A percentile compares a stretch with the other conserved stretches of the same genome.
Conservation (phyloP, 2,888 invertebrate species). For the Diadegma fenestrale region DNA sequence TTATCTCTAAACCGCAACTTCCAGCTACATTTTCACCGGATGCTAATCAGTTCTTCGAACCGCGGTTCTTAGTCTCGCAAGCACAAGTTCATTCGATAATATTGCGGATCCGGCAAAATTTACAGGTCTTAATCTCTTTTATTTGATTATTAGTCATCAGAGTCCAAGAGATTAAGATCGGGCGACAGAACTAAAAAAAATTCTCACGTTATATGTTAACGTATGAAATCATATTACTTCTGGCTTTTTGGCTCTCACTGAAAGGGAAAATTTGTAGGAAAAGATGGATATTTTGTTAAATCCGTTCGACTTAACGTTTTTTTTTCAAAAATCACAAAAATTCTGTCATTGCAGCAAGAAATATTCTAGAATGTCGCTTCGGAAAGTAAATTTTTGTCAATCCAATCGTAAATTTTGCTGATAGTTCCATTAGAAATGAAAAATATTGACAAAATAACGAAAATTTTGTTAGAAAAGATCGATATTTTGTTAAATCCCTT, state of each 20-base stretch:
- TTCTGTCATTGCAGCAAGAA: too few relatives aligned
- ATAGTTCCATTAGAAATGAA: too few relatives aligned
- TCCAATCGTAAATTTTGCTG: too few relatives aligned
- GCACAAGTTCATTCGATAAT: neutral
- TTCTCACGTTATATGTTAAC: neutral
- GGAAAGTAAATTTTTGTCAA: too few relatives aligned
- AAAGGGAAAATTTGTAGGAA: too few relatives aligned
- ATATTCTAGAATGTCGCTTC: too few relatives aligned
- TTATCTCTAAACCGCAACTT: slow-evolving; percentile 53
- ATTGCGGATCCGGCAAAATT: neutral
- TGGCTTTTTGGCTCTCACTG: slow-evolving; percentile 2
- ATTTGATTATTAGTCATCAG: neutral
- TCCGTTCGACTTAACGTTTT: too few relatives aligned
- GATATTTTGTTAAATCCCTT: too few relatives aligned
- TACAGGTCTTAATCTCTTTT: neutral
- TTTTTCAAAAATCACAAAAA: too few relatives aligned
- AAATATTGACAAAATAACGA: too few relatives aligned
- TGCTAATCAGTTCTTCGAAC: slow-evolving; percentile 18
- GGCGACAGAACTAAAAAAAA: slow-evolving; percentile 32
- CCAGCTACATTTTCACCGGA: slow-evolving; percentile 37
- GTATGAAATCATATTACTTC: slow-evolving; percentile 49
- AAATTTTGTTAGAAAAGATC: too few relatives aligned
- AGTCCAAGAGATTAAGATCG: neutral
- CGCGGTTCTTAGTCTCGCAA: neutral
- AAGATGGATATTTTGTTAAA: too few relatives aligned